Evolutionary conservation across 2,888 invertebrate species (phyloP).

Genomic region (Blomia tropicalis): DNA sequence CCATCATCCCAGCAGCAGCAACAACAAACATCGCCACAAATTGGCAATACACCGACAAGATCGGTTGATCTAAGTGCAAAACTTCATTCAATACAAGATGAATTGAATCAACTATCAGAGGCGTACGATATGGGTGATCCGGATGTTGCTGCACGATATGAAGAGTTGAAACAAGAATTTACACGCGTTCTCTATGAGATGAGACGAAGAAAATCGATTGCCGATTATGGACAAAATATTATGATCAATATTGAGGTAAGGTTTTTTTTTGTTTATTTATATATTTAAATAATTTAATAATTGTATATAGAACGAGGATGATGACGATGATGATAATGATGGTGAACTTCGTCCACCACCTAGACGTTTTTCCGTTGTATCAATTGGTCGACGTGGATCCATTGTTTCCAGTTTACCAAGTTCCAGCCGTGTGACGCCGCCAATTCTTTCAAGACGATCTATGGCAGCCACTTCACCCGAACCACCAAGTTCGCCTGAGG

Average conservation of each 20-base stretch:
- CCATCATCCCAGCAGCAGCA: too few relatives aligned
- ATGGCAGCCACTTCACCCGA: conserved; percentile 20
- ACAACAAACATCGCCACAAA: neutral
- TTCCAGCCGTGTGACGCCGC: conserved; percentile 22
- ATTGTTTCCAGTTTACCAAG: conserved; percentile 22
- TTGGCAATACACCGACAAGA: conserved; percentile 8
- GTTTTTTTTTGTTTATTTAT: neutral
- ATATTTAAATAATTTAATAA: neutral
- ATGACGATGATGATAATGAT: conserved; percentile 34
- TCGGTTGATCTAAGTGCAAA: conserved; percentile 34
- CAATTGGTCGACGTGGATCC: conserved; percentile 25
- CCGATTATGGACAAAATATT: conserved; percentile 30
- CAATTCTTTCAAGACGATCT: conserved; percentile 19
- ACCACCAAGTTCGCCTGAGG: conserved; percentile 21
- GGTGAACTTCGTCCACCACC: conserved; percentile 35
- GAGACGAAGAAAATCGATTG: conserved; percentile 35
- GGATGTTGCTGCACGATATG: conserved; percentile 31
- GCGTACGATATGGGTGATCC: conserved; percentile 29
- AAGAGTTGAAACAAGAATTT: conserved; percentile 37
- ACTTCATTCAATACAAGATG: conserved; percentile 35
- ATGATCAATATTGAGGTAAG: conserved; percentile 29
- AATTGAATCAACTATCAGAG: conserved; percentile 33
- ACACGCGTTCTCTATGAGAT: conserved; percentile 37
- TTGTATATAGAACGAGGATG: conserved; percentile 1
- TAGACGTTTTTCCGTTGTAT: conserved; percentile 31